Base-by-base conservation (phyloP, 2,888 invertebrate species). In the Liopterus haemorrhoidalis region DNA sequence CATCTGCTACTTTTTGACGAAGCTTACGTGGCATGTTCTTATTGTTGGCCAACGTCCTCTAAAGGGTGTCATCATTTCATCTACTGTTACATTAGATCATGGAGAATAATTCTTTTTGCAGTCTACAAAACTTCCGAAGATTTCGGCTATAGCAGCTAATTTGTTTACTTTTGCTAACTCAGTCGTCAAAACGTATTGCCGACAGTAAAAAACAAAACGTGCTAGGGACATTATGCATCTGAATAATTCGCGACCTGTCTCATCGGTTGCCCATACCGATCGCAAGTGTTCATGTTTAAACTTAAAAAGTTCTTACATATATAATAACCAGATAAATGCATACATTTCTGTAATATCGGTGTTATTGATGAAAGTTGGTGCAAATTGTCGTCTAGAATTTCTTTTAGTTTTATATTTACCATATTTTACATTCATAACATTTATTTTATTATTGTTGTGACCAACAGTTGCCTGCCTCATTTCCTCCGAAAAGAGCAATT, bases 301-400 rank as follows among this genome's bases (percentile, higher is more conserved):
- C 46, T 55, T 54, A 38, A 54, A 53, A 24, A 49, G n/a, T 21
- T 47, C 50, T 30, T 36, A 46, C 35, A 53, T 21, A 37, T 53
- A 53, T 20, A 53, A 22, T 16, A 55, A 36, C 14, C 53, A 54
- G 28, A 55, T 37, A 24, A 54, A 49, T 15, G 55, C 54, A 18
- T 46, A 40, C 18, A 54, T 37, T 33, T 47, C 50, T 4, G 41
- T 39, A 32, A 30, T 21, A n/a, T 41, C 20, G 14, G 36, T 36
- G 12, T 47, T 33, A 5, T 21, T 19, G 16, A 33, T 46, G 25
- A 43, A 43, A 5, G 35, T 21, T n/a, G 41, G 33, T 8, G 11
- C 25, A 15, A 38, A 35, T 25, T n/a, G n/a, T n/a, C n/a, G n/a
- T n/a, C n/a, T n/a, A n/a, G n/a, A n/a, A n/a, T 24, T 33, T 6